Evolutionary conservation across 92 coral and sea anemone genomes (phyloP), one percentile per base, ranked within the genome.

Genomic region (Zoanthus solanderi): DNA sequence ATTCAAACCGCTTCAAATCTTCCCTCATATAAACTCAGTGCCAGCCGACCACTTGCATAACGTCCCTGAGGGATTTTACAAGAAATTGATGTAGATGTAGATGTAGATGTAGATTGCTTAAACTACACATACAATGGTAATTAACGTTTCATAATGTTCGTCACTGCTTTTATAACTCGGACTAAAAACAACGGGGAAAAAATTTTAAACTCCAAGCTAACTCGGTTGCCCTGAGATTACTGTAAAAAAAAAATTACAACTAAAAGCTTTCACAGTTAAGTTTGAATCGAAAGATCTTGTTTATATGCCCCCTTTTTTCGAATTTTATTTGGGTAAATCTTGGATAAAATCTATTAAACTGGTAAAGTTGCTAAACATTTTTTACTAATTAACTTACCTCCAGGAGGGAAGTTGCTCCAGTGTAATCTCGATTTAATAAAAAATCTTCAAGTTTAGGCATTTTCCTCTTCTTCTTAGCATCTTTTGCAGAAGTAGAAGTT

Each of bases 391-490:
- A 4, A 47, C 4, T 44, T 89, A 97, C 99, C 95, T 97, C 99
- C 32, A 95, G 89, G 56, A 97, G 94, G 10, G 99, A 95, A 83
- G 83, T 85, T 0, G 99, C 98, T 23, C 99, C 99, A 29, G 99
- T 97, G 50, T 84, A 97, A 75, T 97, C 99, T 66, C 99, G 83
- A 84, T 79, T 87, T 82, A 93, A 96, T 76, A 97, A 88, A 79
- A 97, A 93, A 72, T 97, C 99, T 82, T 97, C 99, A 79, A 94
- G 60, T 82, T 97, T 97, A 9, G 98, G 99, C 53, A 97, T 87
- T 67, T 95, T 97, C 67, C 94, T 90, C 87, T 95, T 97, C 94
- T 97, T 97, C 81, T 97, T 97, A 54, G 93, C 90, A 79, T 97
- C 99, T 75, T 92, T 97, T 23, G 98, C 96, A 17, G 98, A 95